A percentile compares a stretch with the other conserved stretches of the same genome.
These are phyloP conservation scores for Bombus waltoni DNA, from an alignment of 1,140 invertebrate species.

Conservation along the genomic window DNA sequence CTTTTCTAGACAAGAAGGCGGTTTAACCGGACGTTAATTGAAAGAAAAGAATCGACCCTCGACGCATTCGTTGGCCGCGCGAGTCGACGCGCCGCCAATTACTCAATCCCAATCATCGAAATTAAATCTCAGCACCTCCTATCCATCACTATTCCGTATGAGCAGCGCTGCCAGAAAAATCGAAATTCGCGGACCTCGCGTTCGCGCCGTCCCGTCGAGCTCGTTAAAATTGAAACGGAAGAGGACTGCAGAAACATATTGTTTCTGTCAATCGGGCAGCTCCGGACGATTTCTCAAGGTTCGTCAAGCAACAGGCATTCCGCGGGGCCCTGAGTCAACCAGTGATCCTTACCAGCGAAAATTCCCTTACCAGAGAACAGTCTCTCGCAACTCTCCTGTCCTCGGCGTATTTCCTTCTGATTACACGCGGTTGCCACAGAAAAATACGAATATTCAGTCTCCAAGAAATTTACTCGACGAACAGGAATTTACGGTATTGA, in stretches of 20 bases:
- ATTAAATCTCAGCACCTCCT: slow-evolving; percentile 42
- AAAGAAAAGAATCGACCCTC: slow-evolving; percentile 13
- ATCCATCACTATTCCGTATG: slow-evolving; percentile 30
- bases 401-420: background rate
- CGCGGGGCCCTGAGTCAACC: background rate
- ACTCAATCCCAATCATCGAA: slow-evolving; percentile 51
- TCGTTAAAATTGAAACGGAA: slow-evolving; percentile 55
- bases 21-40: slow-evolving; percentile 9
- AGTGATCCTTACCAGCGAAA: background rate
- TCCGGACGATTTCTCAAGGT: slow-evolving; percentile 46
- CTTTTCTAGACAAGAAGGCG: background rate
- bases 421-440: background rate
- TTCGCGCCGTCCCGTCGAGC: slow-evolving; percentile 43
- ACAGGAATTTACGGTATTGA: fast-evolving
- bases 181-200: slow-evolving; percentile 29
- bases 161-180: slow-evolving; percentile 22
- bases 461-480: background rate
- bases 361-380: background rate
- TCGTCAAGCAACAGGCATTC: slow-evolving; percentile 38
- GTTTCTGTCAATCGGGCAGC: slow-evolving; percentile 45
- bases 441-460: background rate
- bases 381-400: background rate
- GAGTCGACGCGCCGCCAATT: slow-evolving; percentile 6
- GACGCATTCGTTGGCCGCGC: no score
- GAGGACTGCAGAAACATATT: slow-evolving; percentile 44